Conservation (phyloP, 2,797 vertebrate genomes). For the Centroberyx gerrardi region DNA sequence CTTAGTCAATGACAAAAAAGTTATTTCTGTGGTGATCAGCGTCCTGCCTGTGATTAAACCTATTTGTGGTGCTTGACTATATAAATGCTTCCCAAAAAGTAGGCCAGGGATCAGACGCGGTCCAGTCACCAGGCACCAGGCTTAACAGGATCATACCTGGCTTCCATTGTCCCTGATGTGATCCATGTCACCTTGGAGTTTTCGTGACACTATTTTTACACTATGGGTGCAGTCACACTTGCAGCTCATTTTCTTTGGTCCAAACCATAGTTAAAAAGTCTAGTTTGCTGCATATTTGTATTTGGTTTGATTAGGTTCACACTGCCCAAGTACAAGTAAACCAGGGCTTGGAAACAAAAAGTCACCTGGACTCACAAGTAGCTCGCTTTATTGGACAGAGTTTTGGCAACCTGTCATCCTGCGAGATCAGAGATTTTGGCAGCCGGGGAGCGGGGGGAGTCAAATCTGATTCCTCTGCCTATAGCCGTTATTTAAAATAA, state of each 20-base stretch:
- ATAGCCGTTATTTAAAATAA: too few relatives aligned
- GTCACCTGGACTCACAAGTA: too few relatives aligned
- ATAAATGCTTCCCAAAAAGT: slow-evolving; percentile 58
- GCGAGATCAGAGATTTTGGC: slow-evolving; percentile 2
- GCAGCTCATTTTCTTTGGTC: too few relatives aligned
- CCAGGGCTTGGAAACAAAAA: too few relatives aligned
- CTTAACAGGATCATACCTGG: slow-evolving; percentile 61
- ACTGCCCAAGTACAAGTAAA: too few relatives aligned
- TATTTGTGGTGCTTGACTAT: slow-evolving; percentile 42
- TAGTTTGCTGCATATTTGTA: too few relatives aligned
- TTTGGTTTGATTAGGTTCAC: too few relatives aligned
- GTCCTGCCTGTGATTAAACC: slow-evolving; percentile 46
- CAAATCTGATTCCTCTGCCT: too few relatives aligned
- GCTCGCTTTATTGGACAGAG: slow-evolving; percentile 1
- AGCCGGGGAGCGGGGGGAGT: slow-evolving; percentile 1
- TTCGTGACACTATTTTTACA: neutral
- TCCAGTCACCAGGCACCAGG: slow-evolving; percentile 30
- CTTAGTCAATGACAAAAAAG: neutral
- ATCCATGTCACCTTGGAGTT: slow-evolving; percentile 28
- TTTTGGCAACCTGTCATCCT: too few relatives aligned
- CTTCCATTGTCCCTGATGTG: slow-evolving; percentile 29
- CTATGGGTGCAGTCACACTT: neutral
- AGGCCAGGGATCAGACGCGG: slow-evolving; percentile 72
- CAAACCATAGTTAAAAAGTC: neutral
- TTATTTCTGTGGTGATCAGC: slow-evolving; percentile 29